A percentile compares a stretch with the other conserved stretches of the same genome.
Conservation (phyloP, 2,797 vertebrate species). For the Alcedo atthis region DNA sequence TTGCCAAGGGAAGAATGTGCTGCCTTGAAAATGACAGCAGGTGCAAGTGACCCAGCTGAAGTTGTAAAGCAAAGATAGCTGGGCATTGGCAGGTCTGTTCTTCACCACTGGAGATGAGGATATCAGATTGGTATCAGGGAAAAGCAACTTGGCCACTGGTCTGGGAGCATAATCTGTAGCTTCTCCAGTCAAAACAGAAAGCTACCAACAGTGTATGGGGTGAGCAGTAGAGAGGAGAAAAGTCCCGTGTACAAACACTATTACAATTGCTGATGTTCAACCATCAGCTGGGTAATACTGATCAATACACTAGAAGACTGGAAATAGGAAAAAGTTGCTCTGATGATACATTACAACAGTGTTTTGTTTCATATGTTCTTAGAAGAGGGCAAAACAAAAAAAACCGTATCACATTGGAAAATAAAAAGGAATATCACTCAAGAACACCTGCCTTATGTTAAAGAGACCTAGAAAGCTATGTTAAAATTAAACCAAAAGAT, state of each 20-base stretch:
- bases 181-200: background rate
- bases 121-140: rapidly evolving
- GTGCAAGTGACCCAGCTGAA: background rate
- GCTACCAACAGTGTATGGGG: background rate
- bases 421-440: background rate
- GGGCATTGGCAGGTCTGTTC: background rate
- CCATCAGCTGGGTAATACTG: background rate
- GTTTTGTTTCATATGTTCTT: background rate
- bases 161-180: background rate
- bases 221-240: background rate
- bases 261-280: background rate
- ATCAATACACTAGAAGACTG: background rate
- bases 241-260: background rate
- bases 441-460: background rate
- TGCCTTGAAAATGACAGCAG: background rate
- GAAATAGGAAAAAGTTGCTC: background rate
- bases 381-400: background rate
- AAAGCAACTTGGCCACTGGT: background rate
- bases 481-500: background rate
- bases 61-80: background rate
- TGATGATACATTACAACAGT: background rate
- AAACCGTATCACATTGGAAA: background rate
- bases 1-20: background rate
- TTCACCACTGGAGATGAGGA: background rate
- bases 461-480: background rate